phyloP scores from a whole-genome alignment of 30 jellyfish, hydroid and myxozoan species.

The Clytia hemisphaerica region DNA sequence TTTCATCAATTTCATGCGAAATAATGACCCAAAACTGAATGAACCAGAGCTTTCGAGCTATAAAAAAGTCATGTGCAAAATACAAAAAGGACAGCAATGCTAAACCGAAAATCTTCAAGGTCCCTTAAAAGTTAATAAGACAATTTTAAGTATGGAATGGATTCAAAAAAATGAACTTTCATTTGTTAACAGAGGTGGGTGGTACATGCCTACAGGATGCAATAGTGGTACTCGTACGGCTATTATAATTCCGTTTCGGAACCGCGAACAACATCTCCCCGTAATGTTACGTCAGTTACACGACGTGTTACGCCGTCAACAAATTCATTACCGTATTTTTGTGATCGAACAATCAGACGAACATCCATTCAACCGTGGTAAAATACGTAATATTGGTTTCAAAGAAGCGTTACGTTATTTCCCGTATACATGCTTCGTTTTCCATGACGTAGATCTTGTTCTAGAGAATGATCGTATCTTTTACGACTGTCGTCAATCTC shows the following conservation, averaged over 20 bases:
- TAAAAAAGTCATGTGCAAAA: too few species aligned
- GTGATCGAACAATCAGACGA: slow-evolving; percentile 29
- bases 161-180: too few species aligned
- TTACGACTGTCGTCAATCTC: slow-evolving; percentile 37
- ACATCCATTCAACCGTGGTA: slow-evolving; percentile 40
- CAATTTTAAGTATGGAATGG: too few species aligned
- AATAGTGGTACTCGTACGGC: too few species aligned
- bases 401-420: slow-evolving; percentile 26
- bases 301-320: slow-evolving; percentile 22
- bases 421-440: slow-evolving; percentile 25
- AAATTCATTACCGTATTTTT: slow-evolving; percentile 36
- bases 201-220: too few species aligned
- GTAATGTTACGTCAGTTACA: slow-evolving; percentile 29
- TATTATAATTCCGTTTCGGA: slow-evolving; percentile 19
- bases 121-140: too few species aligned
- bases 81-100: too few species aligned
- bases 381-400: slow-evolving; percentile 34
- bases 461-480: slow-evolving; percentile 38
- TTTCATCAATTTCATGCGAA: too few species aligned
- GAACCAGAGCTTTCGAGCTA: too few species aligned
- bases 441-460: slow-evolving; percentile 39
- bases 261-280: slow-evolving; percentile 30
- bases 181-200: too few species aligned
- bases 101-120: too few species aligned
- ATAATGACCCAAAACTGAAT: too few species aligned